These are phyloP conservation scores for Syncerus caffer DNA, from an alignment of 2,797 vertebrate genomes.

Conservation along the genomic window DNA sequence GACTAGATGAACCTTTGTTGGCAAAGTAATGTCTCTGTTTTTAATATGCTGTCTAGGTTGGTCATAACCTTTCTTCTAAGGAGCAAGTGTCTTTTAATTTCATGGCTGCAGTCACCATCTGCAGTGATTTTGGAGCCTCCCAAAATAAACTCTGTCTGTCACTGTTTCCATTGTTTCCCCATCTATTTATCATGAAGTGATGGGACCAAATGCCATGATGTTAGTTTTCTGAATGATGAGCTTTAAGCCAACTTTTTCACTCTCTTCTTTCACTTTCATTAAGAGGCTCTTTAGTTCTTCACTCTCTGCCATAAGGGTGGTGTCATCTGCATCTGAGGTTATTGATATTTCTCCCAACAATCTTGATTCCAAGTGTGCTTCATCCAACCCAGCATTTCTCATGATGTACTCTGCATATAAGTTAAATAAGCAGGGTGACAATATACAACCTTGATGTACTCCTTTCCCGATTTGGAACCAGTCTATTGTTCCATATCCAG, in stretches of 20 bases:
- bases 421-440: neutral
- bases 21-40: neutral
- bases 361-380: neutral
- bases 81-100: neutral
- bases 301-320: neutral
- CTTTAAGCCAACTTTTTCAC: neutral
- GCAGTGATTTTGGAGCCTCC: neutral
- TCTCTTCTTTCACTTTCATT: neutral
- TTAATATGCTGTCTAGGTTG: neutral
- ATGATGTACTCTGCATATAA: neutral
- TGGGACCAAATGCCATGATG: neutral
- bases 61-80: neutral
- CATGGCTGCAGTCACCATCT: neutral
- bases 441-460: neutral
- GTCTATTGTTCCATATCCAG: neutral
- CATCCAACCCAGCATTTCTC: neutral
- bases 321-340: neutral
- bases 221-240: neutral
- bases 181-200: neutral
- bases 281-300: neutral
- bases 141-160: neutral
- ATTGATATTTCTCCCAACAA: rapidly evolving
- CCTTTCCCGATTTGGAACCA: neutral
- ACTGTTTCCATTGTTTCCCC: neutral
- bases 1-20: neutral